A percentile compares a stretch with the other conserved stretches of the same genome.
Conservation (phyloP, 2,888 invertebrate genomes). For the Plusia festucae region DNA sequence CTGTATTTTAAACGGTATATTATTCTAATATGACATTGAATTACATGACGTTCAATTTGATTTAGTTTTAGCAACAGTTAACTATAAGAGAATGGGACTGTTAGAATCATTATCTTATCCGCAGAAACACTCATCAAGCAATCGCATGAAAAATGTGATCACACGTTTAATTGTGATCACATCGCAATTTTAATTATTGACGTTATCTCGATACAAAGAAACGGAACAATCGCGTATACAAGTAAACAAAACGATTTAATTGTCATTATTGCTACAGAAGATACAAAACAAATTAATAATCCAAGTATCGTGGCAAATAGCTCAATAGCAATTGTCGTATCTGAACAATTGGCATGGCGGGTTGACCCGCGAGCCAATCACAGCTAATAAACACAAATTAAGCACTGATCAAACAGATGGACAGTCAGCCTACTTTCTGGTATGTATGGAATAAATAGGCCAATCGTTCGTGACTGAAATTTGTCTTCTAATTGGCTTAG, state of each 20-base stretch:
- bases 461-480: conserved; percentile 37
- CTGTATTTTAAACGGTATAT: conserved; percentile 39
- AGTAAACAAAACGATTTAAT: conserved; percentile 49
- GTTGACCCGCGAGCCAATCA: conserved; percentile 84
- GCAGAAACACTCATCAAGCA: conserved; percentile 20
- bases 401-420: conserved; percentile 71
- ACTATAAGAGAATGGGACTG: background rate
- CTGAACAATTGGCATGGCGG: conserved; percentile 66
- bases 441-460: conserved; percentile 51
- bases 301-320: conserved; percentile 66
- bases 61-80: background rate
- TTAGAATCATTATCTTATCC: conserved; percentile 9
- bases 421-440: conserved; percentile 65
- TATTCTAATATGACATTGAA: conserved; percentile 22
- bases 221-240: conserved; percentile 38
- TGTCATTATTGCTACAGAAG: conserved; percentile 41
- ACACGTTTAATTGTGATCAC: conserved; percentile 26
- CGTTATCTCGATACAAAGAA: conserved; percentile 43
- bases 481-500: conserved; percentile 35
- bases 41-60: background rate
- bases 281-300: conserved; percentile 57
- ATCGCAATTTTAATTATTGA: conserved; percentile 30
- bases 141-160: conserved; percentile 20
- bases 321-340: conserved; percentile 72
- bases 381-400: conserved; percentile 85